Evolutionary conservation across 2,113 vertebrate species (phyloP), one percentile per base, ranked within the genome.

Genomic region (Macquaria australasica): DNA sequence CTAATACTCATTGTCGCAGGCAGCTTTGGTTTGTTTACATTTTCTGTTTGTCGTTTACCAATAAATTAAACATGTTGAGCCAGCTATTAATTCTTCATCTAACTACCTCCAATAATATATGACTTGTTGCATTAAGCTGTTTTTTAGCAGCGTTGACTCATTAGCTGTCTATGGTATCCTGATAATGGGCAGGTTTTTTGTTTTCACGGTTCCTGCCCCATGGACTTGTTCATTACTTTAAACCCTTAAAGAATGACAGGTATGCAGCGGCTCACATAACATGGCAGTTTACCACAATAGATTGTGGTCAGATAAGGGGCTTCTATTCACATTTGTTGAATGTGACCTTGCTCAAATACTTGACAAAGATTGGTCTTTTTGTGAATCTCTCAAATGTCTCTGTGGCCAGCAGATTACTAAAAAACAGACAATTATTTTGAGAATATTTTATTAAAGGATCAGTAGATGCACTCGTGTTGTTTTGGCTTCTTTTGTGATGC

Each of bases 191-290:
- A 77, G 68, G 23, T 63, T 62, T 76, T 56, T n/a, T n/a, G n/a
- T n/a, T 31, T 60, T 43, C 53, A 12, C 14, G 39, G 31, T 63
- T 0, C 37, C 53, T 56, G 28, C 63, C 41, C 64, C 20, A 21
- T 58, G 28, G 37, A 50, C 68, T 73, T 78, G 25, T 77, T 89
- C 41, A 85, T 87, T 88, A 85, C 74, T 91, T 85, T 71, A 87
- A 87, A 84, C 83, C 70, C 67, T 78, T 60, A 68, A 89, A 79
- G 83, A 89, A 93, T 93, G 91, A 78, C 85, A 84, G 89, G 87
- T 83, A 94, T 93, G 92, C 88, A 37, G 59, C 9, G 23, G 63
- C 82, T 88, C 74, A 53, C 23, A 63, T 89, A 84, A 86, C 73
- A 5, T 45, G 51, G 70, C 64, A 55, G n/a, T 74, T 84, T 50